Evolutionary conservation across 2,113 vertebrate genomes (phyloP).

Genomic region (Vulpes ferrilata): DNA sequence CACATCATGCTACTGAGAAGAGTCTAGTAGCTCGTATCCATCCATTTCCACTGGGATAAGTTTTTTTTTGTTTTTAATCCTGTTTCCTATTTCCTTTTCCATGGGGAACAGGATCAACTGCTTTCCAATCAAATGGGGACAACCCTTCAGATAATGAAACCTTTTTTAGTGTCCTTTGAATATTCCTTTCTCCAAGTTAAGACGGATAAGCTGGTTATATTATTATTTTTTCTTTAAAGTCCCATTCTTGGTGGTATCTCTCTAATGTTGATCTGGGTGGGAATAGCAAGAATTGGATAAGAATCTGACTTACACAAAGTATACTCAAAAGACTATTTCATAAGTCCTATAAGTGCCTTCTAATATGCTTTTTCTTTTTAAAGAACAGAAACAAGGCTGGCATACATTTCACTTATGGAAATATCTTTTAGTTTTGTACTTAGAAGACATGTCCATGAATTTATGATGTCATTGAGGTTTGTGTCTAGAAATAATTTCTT

Average conservation of each 20-base stretch:
- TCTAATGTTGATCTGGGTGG: neutral
- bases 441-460: neutral
- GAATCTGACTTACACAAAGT: neutral
- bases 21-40: neutral
- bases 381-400: neutral
- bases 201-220: neutral
- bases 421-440: neutral
- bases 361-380: constrained; percentile 11
- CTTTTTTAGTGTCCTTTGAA: neutral
- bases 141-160: neutral
- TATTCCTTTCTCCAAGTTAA: neutral
- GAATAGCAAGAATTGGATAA: neutral
- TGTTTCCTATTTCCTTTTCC: constrained; percentile 27
- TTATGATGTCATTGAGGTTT: neutral
- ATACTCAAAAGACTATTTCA: neutral
- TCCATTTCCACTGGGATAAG: neutral
- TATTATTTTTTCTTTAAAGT: neutral
- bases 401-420: neutral
- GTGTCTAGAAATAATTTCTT: constrained; percentile 10
- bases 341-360: neutral
- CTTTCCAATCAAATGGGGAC: neutral
- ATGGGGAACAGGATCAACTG: neutral
- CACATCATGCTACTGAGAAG: neutral
- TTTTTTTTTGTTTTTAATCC: neutral
- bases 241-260: constrained; percentile 5